Base-by-base conservation (phyloP, 2,888 invertebrate species). In the Rhaphigaster nebulosa region DNA sequence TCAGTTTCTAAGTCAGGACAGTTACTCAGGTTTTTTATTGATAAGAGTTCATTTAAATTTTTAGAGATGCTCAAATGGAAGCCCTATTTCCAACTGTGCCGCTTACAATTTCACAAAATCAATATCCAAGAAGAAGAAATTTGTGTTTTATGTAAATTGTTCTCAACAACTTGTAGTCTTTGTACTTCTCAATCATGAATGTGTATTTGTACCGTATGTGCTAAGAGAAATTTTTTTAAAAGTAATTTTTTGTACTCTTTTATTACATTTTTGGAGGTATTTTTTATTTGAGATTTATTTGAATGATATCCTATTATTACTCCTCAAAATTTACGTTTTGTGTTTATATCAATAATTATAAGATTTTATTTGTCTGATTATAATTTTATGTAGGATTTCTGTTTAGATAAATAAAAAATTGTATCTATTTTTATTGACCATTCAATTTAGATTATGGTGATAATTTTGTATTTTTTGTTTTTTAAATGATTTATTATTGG, bases 151-250 rank as follows among this genome's bases (percentile, higher is more conserved):
- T 84, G 84, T 84, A 84, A 84, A 84, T 41, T 50, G 12, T 84
- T 84, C n/a, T 84, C 84, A n/a, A 84, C 20, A 84, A 45, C n/a
- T n/a, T 84, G 84, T 84, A 84, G 84, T 45, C n/a, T 84, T n/a
- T 84, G 45, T 38, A 76, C 70, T 23, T 1, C 8, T 23, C 70
- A 76, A 38, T 20, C 70, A 0, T 76, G 38, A 76, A 38, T 76
- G 20, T 76, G 34, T 76, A 38, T 76, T 65, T 65, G 12, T 76
- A 38, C 8, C 34, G 10, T 60, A 60, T 29, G 65, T 18, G 10
- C 26, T 65, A 29, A 20, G 5, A 38, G 38, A 76, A 76, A 20
- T 20, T n/a, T 29, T 29, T 65, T 65, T 60, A 1, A 38, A 76
- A 38, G 38, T 20, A 38, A 38, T 20, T 38, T 76, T 76, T 29